Evolutionary conservation across 2,888 invertebrate species (phyloP).

Genomic region (Omphaloscelis lunosa): DNA sequence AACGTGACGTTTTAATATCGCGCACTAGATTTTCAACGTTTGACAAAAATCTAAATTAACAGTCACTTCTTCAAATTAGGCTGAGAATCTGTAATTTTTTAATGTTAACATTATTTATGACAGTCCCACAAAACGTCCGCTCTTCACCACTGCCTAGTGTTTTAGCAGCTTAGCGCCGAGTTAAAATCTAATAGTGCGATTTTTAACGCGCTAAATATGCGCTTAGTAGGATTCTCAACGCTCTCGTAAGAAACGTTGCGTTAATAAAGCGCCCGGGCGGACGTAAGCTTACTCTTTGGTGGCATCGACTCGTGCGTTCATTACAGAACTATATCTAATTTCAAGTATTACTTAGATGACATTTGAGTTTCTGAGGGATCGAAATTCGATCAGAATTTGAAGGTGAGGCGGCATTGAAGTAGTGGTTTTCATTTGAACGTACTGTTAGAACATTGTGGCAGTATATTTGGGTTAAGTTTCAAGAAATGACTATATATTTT

Average conservation of each 20-base stretch:
- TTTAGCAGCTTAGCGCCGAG: background rate
- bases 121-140: background rate
- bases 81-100: background rate
- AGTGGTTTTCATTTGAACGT: slow-evolving; percentile 32
- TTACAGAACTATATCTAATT: slow-evolving; percentile 47
- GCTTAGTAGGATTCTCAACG: background rate
- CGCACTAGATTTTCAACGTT: background rate
- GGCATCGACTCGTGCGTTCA: slow-evolving; percentile 31
- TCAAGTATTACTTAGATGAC: slow-evolving; percentile 58
- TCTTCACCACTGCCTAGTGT: background rate
- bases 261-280: background rate
- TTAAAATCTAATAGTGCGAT: background rate
- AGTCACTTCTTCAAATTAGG: background rate
- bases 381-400: slow-evolving; percentile 60
- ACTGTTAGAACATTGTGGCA: slow-evolving; percentile 20
- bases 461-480: slow-evolving; percentile 11
- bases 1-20: too few species aligned
- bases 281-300: background rate
- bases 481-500: background rate
- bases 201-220: background rate
- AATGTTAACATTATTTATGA: background rate
- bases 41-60: background rate
- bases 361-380: slow-evolving; percentile 48
- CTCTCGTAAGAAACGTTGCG: background rate
- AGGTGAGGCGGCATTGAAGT: slow-evolving; percentile 48